Conservation (phyloP, 2,888 invertebrate genomes). For the Andrena fulva region DNA sequence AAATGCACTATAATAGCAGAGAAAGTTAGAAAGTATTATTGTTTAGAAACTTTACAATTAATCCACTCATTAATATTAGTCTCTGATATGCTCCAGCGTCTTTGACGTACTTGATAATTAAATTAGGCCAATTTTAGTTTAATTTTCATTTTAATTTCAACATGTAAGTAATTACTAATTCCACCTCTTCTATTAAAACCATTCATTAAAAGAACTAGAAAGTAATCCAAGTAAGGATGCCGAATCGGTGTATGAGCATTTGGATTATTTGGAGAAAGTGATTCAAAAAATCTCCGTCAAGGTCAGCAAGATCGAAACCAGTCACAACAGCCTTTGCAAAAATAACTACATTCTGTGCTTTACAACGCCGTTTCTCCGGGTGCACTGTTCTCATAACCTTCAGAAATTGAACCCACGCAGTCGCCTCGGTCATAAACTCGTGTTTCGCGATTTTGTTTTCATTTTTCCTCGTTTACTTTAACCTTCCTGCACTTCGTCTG, state of each 20-base stretch:
- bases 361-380: slow-evolving; percentile 65
- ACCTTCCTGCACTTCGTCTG: not conserved
- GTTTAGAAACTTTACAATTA: no score
- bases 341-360: slow-evolving; percentile 75
- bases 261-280: slow-evolving; percentile 42
- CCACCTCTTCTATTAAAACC: not conserved
- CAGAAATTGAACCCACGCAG: slow-evolving; percentile 57
- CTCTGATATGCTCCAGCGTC: not conserved
- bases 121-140: not conserved
- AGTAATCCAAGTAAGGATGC: not conserved
- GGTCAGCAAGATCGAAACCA: slow-evolving; percentile 60
- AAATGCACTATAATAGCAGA: not conserved
- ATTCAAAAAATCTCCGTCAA: slow-evolving; percentile 60
- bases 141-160: not conserved
- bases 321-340: slow-evolving; percentile 66
- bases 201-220: not conserved
- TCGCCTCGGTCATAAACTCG: slow-evolving; percentile 12
- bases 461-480: not conserved
- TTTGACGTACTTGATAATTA: not conserved
- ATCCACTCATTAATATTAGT: not conserved
- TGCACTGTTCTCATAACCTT: slow-evolving; percentile 78
- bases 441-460: not conserved
- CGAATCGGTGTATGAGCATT: slow-evolving; percentile 32
- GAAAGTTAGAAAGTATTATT: not conserved
- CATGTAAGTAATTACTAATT: not conserved